These are phyloP conservation scores for Nebria brevicollis DNA, from an alignment of 2,888 invertebrate species.

Conservation along the genomic window DNA sequence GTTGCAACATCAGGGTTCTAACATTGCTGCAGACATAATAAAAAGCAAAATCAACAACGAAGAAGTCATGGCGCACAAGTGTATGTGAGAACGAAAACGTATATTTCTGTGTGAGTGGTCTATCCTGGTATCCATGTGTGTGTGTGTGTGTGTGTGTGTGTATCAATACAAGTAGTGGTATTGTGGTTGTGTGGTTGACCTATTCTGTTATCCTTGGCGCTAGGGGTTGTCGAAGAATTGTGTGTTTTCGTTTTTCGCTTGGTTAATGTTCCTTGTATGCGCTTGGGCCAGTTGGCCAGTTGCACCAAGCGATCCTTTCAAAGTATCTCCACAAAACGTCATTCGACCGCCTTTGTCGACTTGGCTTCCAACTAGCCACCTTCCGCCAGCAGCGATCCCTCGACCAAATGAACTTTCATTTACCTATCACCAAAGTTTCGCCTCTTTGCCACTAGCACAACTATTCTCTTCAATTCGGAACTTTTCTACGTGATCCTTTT, in stretches of 20 bases:
- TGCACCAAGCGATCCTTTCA: neutral
- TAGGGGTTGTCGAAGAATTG: neutral
- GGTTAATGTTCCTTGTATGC: neutral
- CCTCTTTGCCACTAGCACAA: neutral
- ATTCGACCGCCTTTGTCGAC: neutral
- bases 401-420: neutral
- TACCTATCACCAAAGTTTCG: neutral
- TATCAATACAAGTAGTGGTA: neutral
- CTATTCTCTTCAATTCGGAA: neutral
- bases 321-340: neutral
- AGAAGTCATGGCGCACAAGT: neutral
- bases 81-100: neutral
- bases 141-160: neutral
- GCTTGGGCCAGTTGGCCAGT: neutral
- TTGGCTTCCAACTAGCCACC: too few species aligned
- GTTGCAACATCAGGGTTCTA: neutral
- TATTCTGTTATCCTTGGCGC: neutral
- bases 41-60: neutral
- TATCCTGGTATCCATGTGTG: neutral
- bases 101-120: neutral
- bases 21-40: neutral
- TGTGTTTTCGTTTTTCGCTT: neutral
- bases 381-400: neutral
- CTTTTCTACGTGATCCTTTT: neutral
- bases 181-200: neutral